Base-by-base conservation (phyloP, 2,797 vertebrate species). In the Manis pentadactyla region DNA sequence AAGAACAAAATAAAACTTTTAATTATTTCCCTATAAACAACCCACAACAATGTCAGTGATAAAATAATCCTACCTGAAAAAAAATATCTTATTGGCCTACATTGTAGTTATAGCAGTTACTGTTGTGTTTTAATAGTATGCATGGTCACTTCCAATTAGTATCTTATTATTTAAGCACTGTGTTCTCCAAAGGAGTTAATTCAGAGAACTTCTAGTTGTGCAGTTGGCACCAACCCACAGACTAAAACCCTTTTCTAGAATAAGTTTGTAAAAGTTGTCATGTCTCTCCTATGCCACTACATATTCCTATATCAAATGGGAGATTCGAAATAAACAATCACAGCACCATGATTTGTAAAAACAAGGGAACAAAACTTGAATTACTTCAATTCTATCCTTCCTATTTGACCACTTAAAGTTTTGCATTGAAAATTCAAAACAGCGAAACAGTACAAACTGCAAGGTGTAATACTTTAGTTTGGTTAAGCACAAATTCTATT, bases 1-100 rank as follows among this genome's bases (percentile, higher is more conserved):
- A 23, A 57, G 55, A 90, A 66, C n/a, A 83, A 93, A 94, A 87
- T n/a, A 71, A 87, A 91, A 61, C 7, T 39, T 93, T 91, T 63
- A 68, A 90, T 87, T 73, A 27, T 79, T 39, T 14, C 18, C 39
- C 21, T 91, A 12, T 4, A 12, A 37, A 46, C 46, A 85, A 74
- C 51, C 42, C 42, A 71, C 61, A 96, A 87, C 7, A 90, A 75
- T 55, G 64, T 69, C 46, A 78, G 1, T 46, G 59, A 85, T 59
- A 64, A 93, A 71, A 42, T 31, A 69, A 2, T 55, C 53, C 19
- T 51, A 23, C 64, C 27, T 51, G 18, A 46, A 55, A 84, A 57
- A 69, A 75, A 55, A 74, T 53, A 11, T 83, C 59, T 66, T n/a
- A 4, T 82, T 81, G 69, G 17, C 14, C 64, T 74, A 66, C 90